Evolutionary conservation across 92 coral and sea anemone species (phyloP), one percentile per base, ranked within the genome.

Genomic region (Blastomussa wellsi): DNA sequence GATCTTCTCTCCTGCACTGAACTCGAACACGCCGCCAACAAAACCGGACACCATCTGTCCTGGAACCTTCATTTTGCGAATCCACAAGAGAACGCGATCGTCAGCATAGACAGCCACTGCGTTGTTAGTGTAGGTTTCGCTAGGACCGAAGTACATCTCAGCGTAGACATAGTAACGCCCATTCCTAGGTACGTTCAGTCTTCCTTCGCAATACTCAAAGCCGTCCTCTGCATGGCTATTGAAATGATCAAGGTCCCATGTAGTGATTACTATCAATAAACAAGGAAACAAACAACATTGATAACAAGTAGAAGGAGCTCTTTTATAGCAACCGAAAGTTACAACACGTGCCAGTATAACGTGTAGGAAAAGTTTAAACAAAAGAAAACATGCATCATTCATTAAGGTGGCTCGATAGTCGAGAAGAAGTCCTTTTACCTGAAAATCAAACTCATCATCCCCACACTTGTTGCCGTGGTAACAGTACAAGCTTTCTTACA

Each of bases 111-210:
- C 20, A 7, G 47, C 51, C 47, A 70, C 47, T 2, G 44, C 44
- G 47, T 70, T 70, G 19, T 38, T 5, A 38, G 17, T 70, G 15
- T 36, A 4, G 7, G 12, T 33, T 36, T 44, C n/a, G 5, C 24
- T 38, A 12, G 75, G 35, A 33, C 19, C 35, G 75, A 70, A 70
- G 75, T 70, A 70, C 75, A 70, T 19, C 75, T 70, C n/a, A n/a
- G n/a, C n/a, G n/a, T n/a, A n/a, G n/a, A n/a, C n/a, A n/a, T n/a
- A n/a, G n/a, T n/a, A n/a, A 47, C 75, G 75, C 16, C 75, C 75
- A 20, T 38, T 26, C 22, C 15, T 38, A 35, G 75, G 75, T n/a
- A 70, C 44, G 9, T 9, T 22, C 9, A 70, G 13, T 41, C 15
- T 39, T 35, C 47, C 42, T n/a, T 38, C 24, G 44, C 47, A 11